These are phyloP conservation scores for Antitype chi DNA, from an alignment of 2,888 invertebrate genomes.

Conservation along the genomic window DNA sequence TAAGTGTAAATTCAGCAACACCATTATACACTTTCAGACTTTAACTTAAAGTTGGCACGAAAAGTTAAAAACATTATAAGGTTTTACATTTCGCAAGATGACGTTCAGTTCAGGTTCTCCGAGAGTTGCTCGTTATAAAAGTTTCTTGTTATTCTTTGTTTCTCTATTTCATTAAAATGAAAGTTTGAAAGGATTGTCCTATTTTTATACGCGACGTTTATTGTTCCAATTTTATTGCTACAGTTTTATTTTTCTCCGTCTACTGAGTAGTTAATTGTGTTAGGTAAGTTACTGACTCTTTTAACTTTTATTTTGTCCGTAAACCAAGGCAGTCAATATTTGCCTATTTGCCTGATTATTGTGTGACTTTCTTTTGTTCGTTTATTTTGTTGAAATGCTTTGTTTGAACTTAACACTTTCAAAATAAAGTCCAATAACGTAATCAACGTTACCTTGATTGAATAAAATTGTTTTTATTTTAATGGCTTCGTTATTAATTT, in stretches of 20 bases:
- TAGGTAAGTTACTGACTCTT: slow-evolving; percentile 30
- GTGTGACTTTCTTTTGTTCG: slow-evolving; percentile 4
- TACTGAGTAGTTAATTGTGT: slow-evolving; percentile 32
- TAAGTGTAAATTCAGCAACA: slow-evolving; percentile 50
- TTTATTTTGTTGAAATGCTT: slow-evolving; percentile 11
- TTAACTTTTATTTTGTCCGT: slow-evolving; percentile 15
- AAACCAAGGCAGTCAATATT: neutral
- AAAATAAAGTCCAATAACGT: neutral
- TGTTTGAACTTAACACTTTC: neutral
- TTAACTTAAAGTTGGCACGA: slow-evolving; percentile 52
- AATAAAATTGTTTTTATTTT: slow-evolving; percentile 3
- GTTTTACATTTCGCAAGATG: slow-evolving; percentile 66
- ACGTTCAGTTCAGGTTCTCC: slow-evolving; percentile 59
- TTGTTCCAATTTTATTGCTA: slow-evolving; percentile 51
- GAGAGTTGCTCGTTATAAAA: slow-evolving; percentile 66
- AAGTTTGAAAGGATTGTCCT: slow-evolving; percentile 46
- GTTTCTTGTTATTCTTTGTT: slow-evolving; percentile 65
- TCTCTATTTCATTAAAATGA: slow-evolving; percentile 63
- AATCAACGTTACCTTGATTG: slow-evolving; percentile 11
- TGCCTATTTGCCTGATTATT: neutral
- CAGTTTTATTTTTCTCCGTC: slow-evolving; percentile 44
- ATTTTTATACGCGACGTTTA: slow-evolving; percentile 51
- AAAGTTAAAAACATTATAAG: slow-evolving; percentile 64
- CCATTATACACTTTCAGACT: slow-evolving; percentile 48
- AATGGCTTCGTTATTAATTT: slow-evolving; percentile 25